phyloP scores from a whole-genome alignment of 2,113 vertebrate genomes.

The Macquaria australasica region DNA sequence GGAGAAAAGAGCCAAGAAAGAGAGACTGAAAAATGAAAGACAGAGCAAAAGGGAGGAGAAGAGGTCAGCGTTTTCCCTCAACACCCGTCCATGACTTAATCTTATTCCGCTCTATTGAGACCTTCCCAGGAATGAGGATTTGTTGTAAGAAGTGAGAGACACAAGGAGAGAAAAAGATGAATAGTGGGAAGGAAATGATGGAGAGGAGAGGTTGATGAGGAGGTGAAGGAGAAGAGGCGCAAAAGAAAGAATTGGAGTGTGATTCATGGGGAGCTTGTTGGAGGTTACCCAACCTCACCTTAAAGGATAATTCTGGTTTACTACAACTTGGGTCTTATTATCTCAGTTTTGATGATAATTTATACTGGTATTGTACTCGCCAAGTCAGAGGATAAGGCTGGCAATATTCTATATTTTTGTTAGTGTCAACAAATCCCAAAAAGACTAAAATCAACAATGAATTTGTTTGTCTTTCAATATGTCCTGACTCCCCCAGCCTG shows the following conservation, averaged over 20 bases:
- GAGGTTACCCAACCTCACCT: not conserved
- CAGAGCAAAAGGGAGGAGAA: conserved; percentile 88
- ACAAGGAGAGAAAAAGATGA: conserved; percentile 51
- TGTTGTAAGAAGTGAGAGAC: conserved; percentile 77
- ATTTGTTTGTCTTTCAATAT: not conserved
- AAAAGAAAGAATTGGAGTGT: conserved; percentile 12
- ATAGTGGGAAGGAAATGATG: conserved; percentile 46
- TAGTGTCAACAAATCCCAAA: not conserved
- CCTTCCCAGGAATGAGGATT: conserved; percentile 92
- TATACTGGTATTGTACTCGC: not conserved
- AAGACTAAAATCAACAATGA: conserved; percentile 12
- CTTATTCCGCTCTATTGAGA: conserved; percentile 92
- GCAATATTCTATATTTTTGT: not conserved
- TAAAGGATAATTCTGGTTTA: conserved; percentile 8
- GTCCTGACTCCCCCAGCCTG: not conserved
- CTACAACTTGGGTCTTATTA: not conserved
- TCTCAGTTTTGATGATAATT: not conserved
- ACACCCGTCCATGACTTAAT: conserved; percentile 97
- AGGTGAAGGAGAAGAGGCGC: conserved; percentile 45
- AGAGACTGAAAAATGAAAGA: conserved; percentile 91
- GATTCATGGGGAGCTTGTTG: conserved; percentile 6
- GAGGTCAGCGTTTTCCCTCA: conserved; percentile 99
- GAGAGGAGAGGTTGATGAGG: conserved; percentile 48
- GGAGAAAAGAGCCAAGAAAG: conserved; percentile 90
- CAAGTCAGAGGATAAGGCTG: not conserved